phyloP scores from a whole-genome alignment of 2,797 vertebrate genomes.

The Gymnopithys bicolor region DNA sequence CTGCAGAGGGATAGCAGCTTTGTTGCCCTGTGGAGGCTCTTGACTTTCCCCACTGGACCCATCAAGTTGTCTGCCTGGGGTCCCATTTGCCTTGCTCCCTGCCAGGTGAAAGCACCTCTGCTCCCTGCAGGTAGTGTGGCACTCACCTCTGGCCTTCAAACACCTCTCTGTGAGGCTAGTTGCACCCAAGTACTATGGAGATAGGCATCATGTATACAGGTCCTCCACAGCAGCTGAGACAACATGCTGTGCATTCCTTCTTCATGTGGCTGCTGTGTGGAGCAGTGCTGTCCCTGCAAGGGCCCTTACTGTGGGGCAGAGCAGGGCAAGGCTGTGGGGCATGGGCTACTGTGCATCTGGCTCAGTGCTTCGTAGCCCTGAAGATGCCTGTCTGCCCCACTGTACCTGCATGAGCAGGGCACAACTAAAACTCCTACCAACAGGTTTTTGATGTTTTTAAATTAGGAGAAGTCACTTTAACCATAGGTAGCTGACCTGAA shows the following conservation, averaged over 20 bases:
- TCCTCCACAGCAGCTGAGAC: not conserved
- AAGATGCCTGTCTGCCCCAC: not conserved
- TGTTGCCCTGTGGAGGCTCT: not conserved
- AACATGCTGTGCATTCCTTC: rapidly evolving
- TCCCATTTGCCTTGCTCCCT: rapidly evolving
- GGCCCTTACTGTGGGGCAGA: not conserved
- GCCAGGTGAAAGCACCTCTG: rapidly evolving
- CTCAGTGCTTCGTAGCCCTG: not conserved
- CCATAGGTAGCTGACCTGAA: not conserved
- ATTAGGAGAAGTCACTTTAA: not conserved
- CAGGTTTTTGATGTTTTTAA: not conserved
- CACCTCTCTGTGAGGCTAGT: not conserved
- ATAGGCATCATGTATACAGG: not conserved
- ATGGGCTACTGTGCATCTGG: not conserved
- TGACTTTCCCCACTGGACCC: not conserved
- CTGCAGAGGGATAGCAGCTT: not conserved
- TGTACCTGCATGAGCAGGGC: rapidly evolving
- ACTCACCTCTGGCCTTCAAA: not conserved
- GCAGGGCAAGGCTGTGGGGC: not conserved
- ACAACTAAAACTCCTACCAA: not conserved
- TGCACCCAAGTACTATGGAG: rapidly evolving
- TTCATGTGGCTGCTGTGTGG: rapidly evolving
- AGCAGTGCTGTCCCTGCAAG: not conserved
- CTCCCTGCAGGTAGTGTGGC: not conserved
- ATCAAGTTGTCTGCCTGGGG: not conserved